These are phyloP conservation scores for Vespertilio murinus DNA, from an alignment of 2,797 vertebrate genomes.

Conservation along the genomic window DNA sequence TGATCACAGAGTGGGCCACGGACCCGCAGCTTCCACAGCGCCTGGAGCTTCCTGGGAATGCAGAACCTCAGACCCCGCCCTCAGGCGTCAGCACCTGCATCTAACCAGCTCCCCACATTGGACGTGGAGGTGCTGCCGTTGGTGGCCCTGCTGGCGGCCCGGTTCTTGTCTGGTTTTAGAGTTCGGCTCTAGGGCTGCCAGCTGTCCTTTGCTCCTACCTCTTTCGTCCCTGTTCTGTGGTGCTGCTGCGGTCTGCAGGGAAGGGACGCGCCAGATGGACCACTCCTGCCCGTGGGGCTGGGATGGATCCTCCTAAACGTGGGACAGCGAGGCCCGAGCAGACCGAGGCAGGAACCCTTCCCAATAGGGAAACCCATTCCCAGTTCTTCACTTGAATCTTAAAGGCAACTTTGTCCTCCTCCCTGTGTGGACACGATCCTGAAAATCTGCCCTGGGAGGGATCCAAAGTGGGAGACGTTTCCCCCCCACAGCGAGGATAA, in stretches of 20 bases:
- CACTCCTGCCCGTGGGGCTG: fast-evolving
- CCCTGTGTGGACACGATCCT: neutral
- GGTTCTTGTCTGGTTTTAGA: neutral
- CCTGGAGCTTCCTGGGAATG: neutral
- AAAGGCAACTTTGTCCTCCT: neutral
- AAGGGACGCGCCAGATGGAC: neutral
- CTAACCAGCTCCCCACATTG: no score
- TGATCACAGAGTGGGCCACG: neutral
- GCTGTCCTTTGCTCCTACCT: neutral
- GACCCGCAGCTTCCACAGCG: fast-evolving
- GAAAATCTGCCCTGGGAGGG: neutral
- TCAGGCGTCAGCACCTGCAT: neutral
- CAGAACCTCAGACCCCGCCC: neutral
- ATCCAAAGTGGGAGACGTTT: neutral
- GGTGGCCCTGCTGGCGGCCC: fast-evolving
- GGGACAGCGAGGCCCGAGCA: neutral
- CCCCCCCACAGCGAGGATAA: neutral
- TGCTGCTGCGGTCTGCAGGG: neutral
- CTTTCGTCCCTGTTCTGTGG: neutral
- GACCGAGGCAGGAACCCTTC: neutral
- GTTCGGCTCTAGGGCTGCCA: neutral
- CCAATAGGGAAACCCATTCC: neutral
- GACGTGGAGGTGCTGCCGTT: neutral
- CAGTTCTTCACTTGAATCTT: neutral
- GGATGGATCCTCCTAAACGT: neutral